A percentile compares a stretch with the other conserved stretches of the same genome.
These are phyloP conservation scores for Lasioglossum albipes DNA, from an alignment of 1,140 invertebrate species.

Conservation along the genomic window DNA sequence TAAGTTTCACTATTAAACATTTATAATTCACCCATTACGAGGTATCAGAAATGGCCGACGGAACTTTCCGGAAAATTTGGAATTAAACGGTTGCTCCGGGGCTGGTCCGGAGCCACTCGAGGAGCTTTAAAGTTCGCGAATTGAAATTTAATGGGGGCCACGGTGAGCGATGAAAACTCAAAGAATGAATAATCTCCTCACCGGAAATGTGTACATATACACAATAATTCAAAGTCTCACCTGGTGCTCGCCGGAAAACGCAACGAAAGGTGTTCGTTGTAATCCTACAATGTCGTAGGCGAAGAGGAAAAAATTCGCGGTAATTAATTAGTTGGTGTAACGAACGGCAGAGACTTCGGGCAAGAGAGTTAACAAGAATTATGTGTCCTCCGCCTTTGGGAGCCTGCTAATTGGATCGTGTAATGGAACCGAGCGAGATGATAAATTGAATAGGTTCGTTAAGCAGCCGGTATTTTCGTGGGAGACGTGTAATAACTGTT, in stretches of 20 bases:
- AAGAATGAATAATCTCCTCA: background rate
- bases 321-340: conserved; percentile 59
- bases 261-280: background rate
- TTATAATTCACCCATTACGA: no score
- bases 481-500: conserved; percentile 39
- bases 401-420: conserved; percentile 58
- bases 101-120: background rate
- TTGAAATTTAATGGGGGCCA: background rate
- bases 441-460: conserved; percentile 60
- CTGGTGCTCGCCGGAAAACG: background rate
- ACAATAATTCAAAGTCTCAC: background rate
- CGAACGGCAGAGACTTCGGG: conserved; percentile 39
- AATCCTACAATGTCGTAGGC: no score
- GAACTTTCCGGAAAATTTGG: background rate
- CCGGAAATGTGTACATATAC: no score
- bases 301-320: conserved; percentile 13
- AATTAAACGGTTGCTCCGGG: background rate
- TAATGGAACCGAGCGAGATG: conserved; percentile 58
- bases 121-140: background rate
- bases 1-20: no score
- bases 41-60: background rate
- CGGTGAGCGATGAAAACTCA: background rate
- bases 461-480: conserved; percentile 47
- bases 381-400: conserved; percentile 56
- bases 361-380: conserved; percentile 59